Percentiles rank a stretch among this genome's conserved stretches.
These are phyloP conservation scores for Tursiops truncatus DNA, from an alignment of 2,113 vertebrate species.

Conservation along the genomic window DNA sequence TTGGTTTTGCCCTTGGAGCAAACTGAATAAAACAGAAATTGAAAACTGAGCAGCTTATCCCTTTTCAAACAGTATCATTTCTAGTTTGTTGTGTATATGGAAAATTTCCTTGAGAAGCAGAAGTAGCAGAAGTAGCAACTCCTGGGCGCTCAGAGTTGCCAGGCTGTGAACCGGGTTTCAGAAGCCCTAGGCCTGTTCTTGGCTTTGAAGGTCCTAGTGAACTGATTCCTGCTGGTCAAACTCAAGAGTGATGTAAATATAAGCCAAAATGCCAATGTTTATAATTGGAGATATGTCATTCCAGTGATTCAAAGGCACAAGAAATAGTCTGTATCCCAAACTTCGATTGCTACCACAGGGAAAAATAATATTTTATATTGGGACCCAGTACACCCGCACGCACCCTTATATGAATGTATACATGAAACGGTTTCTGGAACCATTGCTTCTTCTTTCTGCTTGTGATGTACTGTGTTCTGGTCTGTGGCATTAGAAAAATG, in stretches of 20 bases:
- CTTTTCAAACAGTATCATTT: slow-evolving; percentile 28
- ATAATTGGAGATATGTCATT: neutral
- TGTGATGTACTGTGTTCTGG: neutral
- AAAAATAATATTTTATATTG: neutral
- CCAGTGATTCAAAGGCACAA: neutral
- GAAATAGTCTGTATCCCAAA: neutral
- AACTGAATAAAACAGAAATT: slow-evolving; percentile 84
- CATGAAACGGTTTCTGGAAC: neutral
- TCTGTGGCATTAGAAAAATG: neutral
- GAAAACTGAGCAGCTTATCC: slow-evolving; percentile 29
- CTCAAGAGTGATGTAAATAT: neutral
- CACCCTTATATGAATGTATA: neutral
- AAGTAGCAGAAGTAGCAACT: neutral
- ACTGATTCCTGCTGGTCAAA: neutral
- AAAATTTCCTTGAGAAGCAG: neutral
- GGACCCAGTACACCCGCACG: neutral
- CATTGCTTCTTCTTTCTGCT: neutral
- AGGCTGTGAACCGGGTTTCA: neutral
- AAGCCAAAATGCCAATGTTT: neutral
- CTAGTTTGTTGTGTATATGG: neutral
- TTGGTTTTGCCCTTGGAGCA: slow-evolving; percentile 80
- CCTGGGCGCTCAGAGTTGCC: neutral
- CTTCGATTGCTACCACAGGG: neutral
- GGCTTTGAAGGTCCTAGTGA: neutral
- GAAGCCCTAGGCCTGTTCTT: neutral